A percentile compares a stretch with the other conserved stretches of the same genome.
phyloP scores from a whole-genome alignment of 92 coral and sea anemone species.

The Paramuricea clavata region DNA sequence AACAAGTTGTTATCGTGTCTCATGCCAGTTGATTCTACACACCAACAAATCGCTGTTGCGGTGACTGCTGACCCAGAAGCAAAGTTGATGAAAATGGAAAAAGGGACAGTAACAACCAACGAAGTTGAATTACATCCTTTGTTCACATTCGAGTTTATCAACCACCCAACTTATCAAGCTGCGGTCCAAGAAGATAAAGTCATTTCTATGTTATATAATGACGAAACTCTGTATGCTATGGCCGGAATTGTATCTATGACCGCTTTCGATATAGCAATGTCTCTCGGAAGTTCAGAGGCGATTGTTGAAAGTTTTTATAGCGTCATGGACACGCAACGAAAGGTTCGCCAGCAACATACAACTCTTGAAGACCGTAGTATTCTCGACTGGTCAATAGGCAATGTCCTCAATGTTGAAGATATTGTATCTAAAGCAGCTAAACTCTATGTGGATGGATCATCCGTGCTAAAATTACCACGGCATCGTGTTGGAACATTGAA shows the following conservation, averaged over 20 bases:
- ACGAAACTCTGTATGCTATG: not conserved
- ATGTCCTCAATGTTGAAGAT: not conserved
- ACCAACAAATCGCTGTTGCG: not conserved
- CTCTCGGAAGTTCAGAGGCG: conserved; percentile 23
- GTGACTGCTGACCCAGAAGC: not conserved
- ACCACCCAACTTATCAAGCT: conserved; percentile 20
- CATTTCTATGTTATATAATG: conserved; percentile 10
- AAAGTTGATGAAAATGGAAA: conserved; percentile 1
- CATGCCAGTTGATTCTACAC: conserved; percentile 3
- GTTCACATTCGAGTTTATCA: conserved; percentile 6
- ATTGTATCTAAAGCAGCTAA: too few species aligned
- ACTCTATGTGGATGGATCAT: too few species aligned
- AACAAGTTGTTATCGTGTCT: not conserved
- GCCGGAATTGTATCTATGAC: conserved; percentile 4
- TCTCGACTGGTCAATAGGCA: conserved; percentile 1
- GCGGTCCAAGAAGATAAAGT: not conserved
- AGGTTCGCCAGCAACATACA: conserved; percentile 5
- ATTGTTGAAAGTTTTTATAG: conserved; percentile 20
- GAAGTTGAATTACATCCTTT: not conserved
- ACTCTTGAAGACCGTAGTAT: not conserved
- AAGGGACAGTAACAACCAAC: not conserved
- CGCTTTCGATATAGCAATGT: conserved; percentile 22
- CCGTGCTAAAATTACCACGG: too few species aligned
- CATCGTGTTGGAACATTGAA: too few species aligned
- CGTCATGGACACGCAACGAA: not conserved